These are phyloP conservation scores for Sebastiscus albofasciatus DNA, from an alignment of 2,797 vertebrate genomes.

Conservation along the genomic window DNA sequence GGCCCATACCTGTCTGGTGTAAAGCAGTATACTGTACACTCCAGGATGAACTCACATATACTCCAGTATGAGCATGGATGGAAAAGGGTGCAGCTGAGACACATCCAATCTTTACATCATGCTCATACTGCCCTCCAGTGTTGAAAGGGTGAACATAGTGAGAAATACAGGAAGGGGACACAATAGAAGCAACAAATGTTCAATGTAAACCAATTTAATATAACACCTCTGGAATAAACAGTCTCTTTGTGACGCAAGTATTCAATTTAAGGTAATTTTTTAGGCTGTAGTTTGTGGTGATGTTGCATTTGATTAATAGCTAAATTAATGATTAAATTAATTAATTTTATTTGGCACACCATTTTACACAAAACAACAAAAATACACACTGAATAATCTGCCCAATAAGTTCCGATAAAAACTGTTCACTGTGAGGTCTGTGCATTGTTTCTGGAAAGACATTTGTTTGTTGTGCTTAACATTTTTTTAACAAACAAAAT, in stretches of 20 bases:
- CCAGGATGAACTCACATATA: neutral
- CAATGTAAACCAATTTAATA: neutral
- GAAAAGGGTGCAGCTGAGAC: neutral
- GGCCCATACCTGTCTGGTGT: neutral
- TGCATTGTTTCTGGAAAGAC: neutral
- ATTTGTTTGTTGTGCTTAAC: too few relatives aligned
- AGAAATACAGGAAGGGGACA: neutral
- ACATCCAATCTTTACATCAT: neutral
- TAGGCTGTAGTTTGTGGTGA: neutral
- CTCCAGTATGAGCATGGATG: neutral
- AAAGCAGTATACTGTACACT: neutral
- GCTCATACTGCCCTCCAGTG: conserved; percentile 78
- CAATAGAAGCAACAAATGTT: neutral
- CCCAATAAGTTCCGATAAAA: neutral
- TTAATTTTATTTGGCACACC: neutral
- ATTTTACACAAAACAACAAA: neutral
- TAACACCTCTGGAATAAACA: neutral
- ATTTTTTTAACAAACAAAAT: neutral
- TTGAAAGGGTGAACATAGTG: neutral
- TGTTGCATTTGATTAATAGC: neutral
- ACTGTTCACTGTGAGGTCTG: neutral
- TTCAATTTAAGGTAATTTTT: neutral
- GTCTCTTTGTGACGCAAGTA: neutral
- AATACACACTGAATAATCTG: neutral
- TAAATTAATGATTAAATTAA: neutral